A percentile compares a stretch with the other conserved stretches of the same genome.
Evolutionary conservation across 2,888 invertebrate genomes (phyloP).

Genomic region (Athrips mouffetella): DNA sequence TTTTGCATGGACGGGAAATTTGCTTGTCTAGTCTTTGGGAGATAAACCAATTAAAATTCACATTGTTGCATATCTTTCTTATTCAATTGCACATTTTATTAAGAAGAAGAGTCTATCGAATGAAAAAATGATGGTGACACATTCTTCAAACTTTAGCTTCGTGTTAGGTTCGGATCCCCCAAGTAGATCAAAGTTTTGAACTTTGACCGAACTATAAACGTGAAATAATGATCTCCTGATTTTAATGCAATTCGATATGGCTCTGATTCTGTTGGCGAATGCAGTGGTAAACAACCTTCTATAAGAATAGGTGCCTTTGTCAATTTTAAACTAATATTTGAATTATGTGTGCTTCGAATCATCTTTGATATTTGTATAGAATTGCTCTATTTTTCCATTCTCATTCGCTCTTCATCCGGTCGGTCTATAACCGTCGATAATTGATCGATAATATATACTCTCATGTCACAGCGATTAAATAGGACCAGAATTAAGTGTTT

Average conservation of each 20-base stretch:
- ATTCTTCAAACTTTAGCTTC: neutral
- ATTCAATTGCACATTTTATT: too few species aligned
- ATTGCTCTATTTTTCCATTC: too few species aligned
- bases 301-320: neutral
- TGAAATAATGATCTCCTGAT: constrained; percentile 48
- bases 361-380: too few species aligned
- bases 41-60: too few species aligned
- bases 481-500: too few species aligned
- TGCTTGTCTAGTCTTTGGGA: too few species aligned
- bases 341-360: neutral
- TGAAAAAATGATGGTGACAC: neutral
- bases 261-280: constrained; percentile 31
- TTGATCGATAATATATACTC: neutral
- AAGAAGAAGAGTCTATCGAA: too few species aligned
- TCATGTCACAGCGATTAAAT: too few species aligned
- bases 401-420: too few species aligned
- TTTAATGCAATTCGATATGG: constrained; percentile 53
- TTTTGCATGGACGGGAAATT: too few species aligned
- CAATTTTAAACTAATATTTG: neutral
- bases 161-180: constrained; percentile 4
- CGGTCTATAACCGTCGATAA: too few species aligned
- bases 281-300: constrained; percentile 36
- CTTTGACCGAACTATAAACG: constrained; percentile 37
- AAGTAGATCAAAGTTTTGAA: constrained; percentile 14
- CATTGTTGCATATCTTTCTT: too few species aligned